phyloP scores from a whole-genome alignment of 2,888 invertebrate genomes.

The Tillus elongatus region DNA sequence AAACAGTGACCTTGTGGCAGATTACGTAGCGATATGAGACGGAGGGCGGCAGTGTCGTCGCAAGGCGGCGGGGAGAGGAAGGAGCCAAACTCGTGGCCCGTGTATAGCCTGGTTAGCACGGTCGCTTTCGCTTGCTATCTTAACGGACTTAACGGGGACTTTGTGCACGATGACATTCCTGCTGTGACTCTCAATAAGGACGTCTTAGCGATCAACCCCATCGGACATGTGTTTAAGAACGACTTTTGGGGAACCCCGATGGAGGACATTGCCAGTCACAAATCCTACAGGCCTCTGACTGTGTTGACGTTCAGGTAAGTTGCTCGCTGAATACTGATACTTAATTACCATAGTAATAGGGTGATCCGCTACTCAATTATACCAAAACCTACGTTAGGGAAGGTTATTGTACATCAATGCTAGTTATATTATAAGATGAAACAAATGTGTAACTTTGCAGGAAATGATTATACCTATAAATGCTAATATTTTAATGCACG shows the following conservation, averaged over 20 bases:
- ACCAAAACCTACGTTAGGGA: too few relatives aligned
- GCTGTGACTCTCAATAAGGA: slow-evolving; percentile 75
- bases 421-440: too few relatives aligned
- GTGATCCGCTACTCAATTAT: too few relatives aligned
- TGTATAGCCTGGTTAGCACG: slow-evolving; percentile 55
- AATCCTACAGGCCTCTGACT: slow-evolving; percentile 78
- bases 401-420: too few relatives aligned
- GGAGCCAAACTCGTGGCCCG: slow-evolving; percentile 48
- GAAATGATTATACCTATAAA: too few relatives aligned
- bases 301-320: slow-evolving; percentile 77
- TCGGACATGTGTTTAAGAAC: slow-evolving; percentile 58
- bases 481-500: too few relatives aligned
- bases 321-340: slow-evolving; percentile 1
- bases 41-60: slow-evolving; percentile 38
- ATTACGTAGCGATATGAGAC: slow-evolving; percentile 40
- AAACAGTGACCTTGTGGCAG: slow-evolving; percentile 20
- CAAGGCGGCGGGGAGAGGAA: slow-evolving; percentile 39
- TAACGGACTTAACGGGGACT: slow-evolving; percentile 69
- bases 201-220: slow-evolving; percentile 58
- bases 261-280: slow-evolving; percentile 73
- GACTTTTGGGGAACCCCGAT: slow-evolving; percentile 90
- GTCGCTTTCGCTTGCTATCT: slow-evolving; percentile 62
- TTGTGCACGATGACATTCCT: slow-evolving; percentile 82
- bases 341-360: too few relatives aligned
- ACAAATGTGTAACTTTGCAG: too few relatives aligned